These are phyloP conservation scores for Alligator sinensis DNA, from an alignment of 2,113 vertebrate genomes.

Conservation along the genomic window DNA sequence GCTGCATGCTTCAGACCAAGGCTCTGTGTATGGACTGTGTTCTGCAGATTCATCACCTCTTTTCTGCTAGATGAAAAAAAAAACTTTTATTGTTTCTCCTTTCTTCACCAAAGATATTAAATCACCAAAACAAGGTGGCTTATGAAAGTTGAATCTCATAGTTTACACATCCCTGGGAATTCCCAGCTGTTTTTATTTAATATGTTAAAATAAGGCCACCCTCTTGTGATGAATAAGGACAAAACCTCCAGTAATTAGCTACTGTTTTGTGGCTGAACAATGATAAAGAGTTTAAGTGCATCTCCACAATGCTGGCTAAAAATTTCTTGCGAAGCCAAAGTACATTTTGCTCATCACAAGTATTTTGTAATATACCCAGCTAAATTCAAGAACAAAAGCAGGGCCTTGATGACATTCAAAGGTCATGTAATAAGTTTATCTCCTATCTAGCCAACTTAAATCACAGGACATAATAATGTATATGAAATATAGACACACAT, in stretches of 20 bases:
- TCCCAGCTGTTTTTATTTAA: background rate
- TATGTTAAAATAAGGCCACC: background rate
- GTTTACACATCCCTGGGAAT: background rate
- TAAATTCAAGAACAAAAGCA: background rate
- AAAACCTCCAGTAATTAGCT: background rate
- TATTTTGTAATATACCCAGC: background rate
- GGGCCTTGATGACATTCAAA: background rate
- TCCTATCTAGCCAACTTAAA: background rate
- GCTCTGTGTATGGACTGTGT: background rate
- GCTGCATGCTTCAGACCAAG: background rate
- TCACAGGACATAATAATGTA: background rate
- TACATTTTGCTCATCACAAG: background rate
- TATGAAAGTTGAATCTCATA: background rate
- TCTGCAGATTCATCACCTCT: background rate
- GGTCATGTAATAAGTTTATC: rapidly evolving
- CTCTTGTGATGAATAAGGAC: background rate
- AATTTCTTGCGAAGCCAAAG: background rate
- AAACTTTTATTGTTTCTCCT: background rate
- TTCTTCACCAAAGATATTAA: background rate
- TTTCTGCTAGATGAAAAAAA: background rate
- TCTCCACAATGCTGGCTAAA: background rate
- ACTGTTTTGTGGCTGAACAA: background rate
- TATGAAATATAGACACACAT: rapidly evolving
- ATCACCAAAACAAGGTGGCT: background rate
- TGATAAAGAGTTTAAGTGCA: background rate